Conservation (phyloP, 2,888 invertebrate species). For the Lepidonotus clava region DNA sequence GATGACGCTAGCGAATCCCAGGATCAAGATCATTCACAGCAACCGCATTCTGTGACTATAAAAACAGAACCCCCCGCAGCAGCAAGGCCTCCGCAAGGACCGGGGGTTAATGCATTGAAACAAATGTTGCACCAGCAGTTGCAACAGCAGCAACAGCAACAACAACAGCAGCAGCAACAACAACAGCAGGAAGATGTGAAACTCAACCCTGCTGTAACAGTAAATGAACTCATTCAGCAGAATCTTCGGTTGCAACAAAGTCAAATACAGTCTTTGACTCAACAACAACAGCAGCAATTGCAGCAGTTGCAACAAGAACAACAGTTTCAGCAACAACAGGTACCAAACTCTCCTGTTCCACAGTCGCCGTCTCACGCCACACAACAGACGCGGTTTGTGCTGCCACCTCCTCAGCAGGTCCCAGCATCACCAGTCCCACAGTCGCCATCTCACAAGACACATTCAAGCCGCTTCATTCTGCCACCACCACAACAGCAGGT, state of each 20-base stretch:
- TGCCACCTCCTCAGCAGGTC: constrained; percentile 49
- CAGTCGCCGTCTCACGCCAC: constrained; percentile 42
- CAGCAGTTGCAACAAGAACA: constrained; percentile 63
- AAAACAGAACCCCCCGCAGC: constrained; percentile 2
- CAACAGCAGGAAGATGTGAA: constrained; percentile 62
- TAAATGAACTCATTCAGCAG: constrained; percentile 45
- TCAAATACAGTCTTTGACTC: constrained; percentile 57
- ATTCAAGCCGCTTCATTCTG: constrained; percentile 55
- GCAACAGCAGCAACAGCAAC: constrained; percentile 64
- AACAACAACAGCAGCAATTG: constrained; percentile 63
- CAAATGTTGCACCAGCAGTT: constrained; percentile 63
- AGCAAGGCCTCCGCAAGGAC: constrained; percentile 17
- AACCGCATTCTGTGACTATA: neutral
- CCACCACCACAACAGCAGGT: constrained; percentile 46
- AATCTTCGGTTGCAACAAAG: constrained; percentile 61
- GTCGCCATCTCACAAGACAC: constrained; percentile 82
- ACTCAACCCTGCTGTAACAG: constrained; percentile 14
- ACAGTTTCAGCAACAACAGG: constrained; percentile 60
- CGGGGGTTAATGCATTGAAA: constrained; percentile 53
- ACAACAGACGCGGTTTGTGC: constrained; percentile 46
- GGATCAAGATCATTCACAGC: neutral
- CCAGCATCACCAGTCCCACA: constrained; percentile 65
- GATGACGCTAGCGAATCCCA: neutral
- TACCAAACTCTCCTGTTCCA: constrained; percentile 48
- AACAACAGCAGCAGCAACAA: constrained; percentile 68